Conservation (phyloP, 2,888 invertebrate species). For the Troides helena region DNA sequence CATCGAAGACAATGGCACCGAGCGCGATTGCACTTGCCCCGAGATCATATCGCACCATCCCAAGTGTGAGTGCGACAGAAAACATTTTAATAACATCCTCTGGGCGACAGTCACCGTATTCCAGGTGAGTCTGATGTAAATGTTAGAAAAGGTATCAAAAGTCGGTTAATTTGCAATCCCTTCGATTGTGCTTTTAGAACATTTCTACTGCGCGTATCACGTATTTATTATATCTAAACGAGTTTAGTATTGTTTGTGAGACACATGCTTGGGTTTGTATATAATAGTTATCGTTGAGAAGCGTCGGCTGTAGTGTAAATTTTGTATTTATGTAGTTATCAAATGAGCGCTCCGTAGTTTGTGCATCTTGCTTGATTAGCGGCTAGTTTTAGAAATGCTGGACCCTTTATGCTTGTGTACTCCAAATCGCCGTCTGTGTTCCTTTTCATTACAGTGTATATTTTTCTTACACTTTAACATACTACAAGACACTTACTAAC, state of each 20-base stretch:
- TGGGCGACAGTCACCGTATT: constrained; percentile 99
- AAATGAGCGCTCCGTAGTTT: constrained; percentile 69
- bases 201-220: constrained; percentile 68
- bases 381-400: constrained; percentile 57
- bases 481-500: constrained; percentile 65
- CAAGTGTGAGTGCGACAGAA: constrained; percentile 97
- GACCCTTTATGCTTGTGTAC: constrained; percentile 75
- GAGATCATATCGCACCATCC: constrained; percentile 94
- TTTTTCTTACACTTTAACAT: constrained; percentile 67
- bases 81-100: constrained; percentile 99
- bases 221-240: constrained; percentile 38
- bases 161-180: constrained; percentile 76
- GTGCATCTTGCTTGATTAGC: constrained; percentile 70
- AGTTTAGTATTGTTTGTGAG: constrained; percentile 7
- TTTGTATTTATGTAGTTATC: constrained; percentile 50
- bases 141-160: constrained; percentile 61
- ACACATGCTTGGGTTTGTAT: constrained; percentile 2
- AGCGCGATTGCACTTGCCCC: constrained; percentile 95
- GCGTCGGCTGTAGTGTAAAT: constrained; percentile 17
- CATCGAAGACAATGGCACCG: constrained; percentile 90
- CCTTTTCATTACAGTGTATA: constrained; percentile 63
- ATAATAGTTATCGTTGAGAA: constrained; percentile 38
- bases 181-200: constrained; percentile 60
- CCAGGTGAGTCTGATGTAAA: constrained; percentile 89
- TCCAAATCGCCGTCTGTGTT: constrained; percentile 73